These are phyloP conservation scores for Xiphorhynchus erythropygius DNA, from an alignment of 2,797 vertebrate genomes.

Conservation along the genomic window DNA sequence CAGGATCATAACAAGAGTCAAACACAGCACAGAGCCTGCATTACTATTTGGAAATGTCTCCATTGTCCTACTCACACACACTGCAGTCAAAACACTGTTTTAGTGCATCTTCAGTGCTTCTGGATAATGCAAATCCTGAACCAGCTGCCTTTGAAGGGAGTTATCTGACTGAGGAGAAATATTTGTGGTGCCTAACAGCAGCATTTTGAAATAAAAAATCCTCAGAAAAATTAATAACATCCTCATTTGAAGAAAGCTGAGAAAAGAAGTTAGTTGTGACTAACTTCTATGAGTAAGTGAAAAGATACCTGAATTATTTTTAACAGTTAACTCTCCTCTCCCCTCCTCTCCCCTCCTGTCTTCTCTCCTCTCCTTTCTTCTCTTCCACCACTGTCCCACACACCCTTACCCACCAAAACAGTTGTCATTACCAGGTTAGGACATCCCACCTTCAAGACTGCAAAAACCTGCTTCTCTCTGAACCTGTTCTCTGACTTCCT, in stretches of 20 bases:
- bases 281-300: not conserved
- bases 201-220: not conserved
- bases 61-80: fast-evolving
- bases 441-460: not conserved
- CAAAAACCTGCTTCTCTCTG: not conserved
- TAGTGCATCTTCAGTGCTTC: not conserved
- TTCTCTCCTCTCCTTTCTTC: not conserved
- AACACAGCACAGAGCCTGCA: not conserved
- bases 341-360: not conserved
- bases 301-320: not conserved
- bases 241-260: not conserved
- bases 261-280: not conserved
- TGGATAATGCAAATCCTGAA: not conserved
- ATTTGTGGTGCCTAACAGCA: not conserved
- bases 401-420: not conserved
- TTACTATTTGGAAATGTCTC: not conserved
- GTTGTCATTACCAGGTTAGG: not conserved
- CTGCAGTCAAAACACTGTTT: not conserved
- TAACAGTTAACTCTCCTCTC: not conserved
- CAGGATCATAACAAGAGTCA: not conserved
- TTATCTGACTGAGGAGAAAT: not conserved
- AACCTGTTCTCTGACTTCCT: not conserved
- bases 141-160: not conserved
- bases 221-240: not conserved
- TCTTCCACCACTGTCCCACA: not conserved